Base-by-base conservation (phyloP, 2,888 invertebrate species). In the Emmelina monodactyla region DNA sequence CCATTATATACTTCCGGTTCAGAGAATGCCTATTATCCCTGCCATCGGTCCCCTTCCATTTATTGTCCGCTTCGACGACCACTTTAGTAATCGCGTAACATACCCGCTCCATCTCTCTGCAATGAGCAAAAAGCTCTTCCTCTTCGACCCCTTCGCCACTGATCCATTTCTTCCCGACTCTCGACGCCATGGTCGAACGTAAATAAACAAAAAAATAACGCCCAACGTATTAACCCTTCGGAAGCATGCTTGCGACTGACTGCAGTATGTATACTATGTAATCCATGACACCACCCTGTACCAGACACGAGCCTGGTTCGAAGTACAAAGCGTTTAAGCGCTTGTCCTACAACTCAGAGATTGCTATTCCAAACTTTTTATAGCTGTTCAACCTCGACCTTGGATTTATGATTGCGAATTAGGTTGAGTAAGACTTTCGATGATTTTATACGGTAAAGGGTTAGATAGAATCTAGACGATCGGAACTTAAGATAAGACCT, bases 121-220 rank as follows among this genome's bases (percentile, higher is more conserved):
- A 83, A 41, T 81, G 76, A 22, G 47, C 52, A 49, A 83, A 85
- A 15, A 82, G 47, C 22, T 67, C 71, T 37, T 73, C 71, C 40
- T 81, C 78, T 1, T 83, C 83, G 1, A 60, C 53, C 1, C 68
- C 69, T 51, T 85, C 83, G 33, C 79, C 64, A 42, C 83, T 83
- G 14, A 85, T 67, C 84, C 85, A 85, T 64, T 72, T 75, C 41
- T 67, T 73, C 42, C 56, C 61, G 16, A 58, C 52, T 35, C 64
- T 51, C 4, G 11, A 3, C 25, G 25, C 4, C 25, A 25, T 25
- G 19, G 5, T n/a, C n/a, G n/a, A 25, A 25, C 4, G 25, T 16
- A 34, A 31, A 28, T 34, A 35, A 39, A 39, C 36, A 50, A 50
- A 45, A 35, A 40, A 39, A 39, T 35, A 19, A 39, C 22, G 29